Evolutionary conservation across 2,797 vertebrate genomes (phyloP).

Genomic region (Champsocephalus esox): DNA sequence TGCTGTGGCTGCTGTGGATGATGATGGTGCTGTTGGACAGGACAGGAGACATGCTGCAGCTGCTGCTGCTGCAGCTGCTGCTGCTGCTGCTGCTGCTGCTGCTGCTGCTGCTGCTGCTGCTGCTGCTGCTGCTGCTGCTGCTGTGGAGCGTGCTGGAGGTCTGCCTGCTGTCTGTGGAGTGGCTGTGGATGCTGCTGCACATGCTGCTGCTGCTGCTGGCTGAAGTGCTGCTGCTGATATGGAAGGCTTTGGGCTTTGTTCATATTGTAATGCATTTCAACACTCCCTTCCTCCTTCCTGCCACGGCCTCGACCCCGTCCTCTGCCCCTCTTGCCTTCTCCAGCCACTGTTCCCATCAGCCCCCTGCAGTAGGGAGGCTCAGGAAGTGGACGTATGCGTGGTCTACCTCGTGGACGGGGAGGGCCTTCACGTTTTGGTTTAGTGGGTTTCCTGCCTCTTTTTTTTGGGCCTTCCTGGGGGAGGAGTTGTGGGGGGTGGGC

Average conservation of each 20-base stretch:
- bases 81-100: too few relatives aligned
- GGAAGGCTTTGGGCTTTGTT: constrained; percentile 80
- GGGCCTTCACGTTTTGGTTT: constrained; percentile 94
- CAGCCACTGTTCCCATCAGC: constrained; percentile 79
- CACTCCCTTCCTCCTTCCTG: constrained; percentile 75
- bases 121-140: constrained; percentile 52
- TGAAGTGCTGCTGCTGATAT: constrained; percentile 68
- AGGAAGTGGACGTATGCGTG: constrained; percentile 90
- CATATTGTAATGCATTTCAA: constrained; percentile 79
- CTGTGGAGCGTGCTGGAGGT: too few relatives aligned
- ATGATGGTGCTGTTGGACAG: constrained; percentile 60
- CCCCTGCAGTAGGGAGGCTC: constrained; percentile 83
- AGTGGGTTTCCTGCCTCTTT: constrained; percentile 92
- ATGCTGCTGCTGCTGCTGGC: constrained; percentile 61
- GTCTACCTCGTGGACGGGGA: constrained; percentile 90
- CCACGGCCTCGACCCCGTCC: constrained; percentile 88
- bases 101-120: constrained; percentile 58
- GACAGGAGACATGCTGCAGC: constrained; percentile 60
- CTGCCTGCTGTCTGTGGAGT: constrained; percentile 65
- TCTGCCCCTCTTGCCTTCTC: constrained; percentile 87
- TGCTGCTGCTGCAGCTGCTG: constrained; percentile 64
- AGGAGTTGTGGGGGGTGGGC: constrained; percentile 77
- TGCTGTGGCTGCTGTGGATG: constrained; percentile 69
- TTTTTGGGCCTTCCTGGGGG: constrained; percentile 87
- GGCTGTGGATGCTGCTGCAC: constrained; percentile 73